phyloP scores from a whole-genome alignment of 2,888 invertebrate species.

The Osmoderma eremita region DNA sequence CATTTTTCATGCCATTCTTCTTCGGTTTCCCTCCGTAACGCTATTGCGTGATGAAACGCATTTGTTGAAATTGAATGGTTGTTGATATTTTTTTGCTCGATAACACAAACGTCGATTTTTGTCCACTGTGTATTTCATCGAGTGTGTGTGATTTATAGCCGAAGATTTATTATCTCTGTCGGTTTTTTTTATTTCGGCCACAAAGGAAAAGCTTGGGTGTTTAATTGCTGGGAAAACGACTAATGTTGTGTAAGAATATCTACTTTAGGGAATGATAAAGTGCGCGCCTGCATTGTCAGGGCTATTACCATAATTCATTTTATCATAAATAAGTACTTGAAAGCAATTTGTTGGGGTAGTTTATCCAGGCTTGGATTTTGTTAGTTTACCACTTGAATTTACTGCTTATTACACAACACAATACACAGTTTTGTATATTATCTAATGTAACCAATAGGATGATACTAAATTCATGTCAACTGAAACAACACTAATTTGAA shows the following conservation, averaged over 20 bases:
- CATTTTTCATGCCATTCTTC: too few relatives aligned
- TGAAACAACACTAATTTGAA: too few relatives aligned
- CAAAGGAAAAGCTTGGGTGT: conserved; percentile 15
- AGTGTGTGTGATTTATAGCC: conserved; percentile 19
- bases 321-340: not conserved
- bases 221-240: conserved; percentile 30
- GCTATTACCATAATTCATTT: conserved; percentile 19
- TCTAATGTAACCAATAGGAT: too few relatives aligned
- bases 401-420: too few relatives aligned
- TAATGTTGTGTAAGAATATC: conserved; percentile 31
- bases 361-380: too few relatives aligned
- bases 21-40: too few relatives aligned
- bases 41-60: not conserved
- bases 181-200: conserved; percentile 9
- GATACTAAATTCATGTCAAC: too few relatives aligned
- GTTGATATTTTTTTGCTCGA: conserved; percentile 13
- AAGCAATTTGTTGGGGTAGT: not conserved
- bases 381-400: too few relatives aligned
- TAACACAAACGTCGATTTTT: conserved; percentile 5
- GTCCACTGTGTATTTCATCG: conserved; percentile 22
- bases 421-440: too few relatives aligned
- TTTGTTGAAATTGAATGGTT: conserved; percentile 13
- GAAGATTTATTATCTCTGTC: conserved; percentile 21
- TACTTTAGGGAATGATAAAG: conserved; percentile 15
- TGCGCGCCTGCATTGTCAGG: not conserved